Evolutionary conservation across 2,113 vertebrate genomes (phyloP).

Genomic region (Vicugna pacos): DNA sequence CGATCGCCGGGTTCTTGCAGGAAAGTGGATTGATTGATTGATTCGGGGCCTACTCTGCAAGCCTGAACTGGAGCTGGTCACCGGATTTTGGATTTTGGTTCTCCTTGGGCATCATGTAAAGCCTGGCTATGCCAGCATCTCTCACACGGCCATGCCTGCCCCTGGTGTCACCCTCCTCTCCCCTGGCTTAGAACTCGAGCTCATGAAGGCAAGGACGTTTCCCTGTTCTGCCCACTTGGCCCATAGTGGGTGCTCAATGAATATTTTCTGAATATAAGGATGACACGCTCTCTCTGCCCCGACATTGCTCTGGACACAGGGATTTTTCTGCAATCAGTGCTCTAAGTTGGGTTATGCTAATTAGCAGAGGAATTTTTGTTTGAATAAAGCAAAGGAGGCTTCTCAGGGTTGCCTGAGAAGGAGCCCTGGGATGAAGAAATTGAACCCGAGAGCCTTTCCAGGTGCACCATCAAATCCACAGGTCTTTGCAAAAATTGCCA

Average conservation of each 20-base stretch:
- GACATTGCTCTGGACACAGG: rapidly evolving
- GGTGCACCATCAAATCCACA: background rate
- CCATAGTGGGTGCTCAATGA: background rate
- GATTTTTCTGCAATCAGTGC: background rate
- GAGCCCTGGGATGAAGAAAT: no score
- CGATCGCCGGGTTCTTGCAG: background rate
- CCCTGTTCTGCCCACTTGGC: background rate
- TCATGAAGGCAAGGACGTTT: no score
- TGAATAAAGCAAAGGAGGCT: background rate
- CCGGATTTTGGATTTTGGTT: background rate
- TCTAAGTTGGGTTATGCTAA: background rate
- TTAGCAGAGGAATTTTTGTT: background rate
- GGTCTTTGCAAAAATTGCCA: background rate
- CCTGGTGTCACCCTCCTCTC: background rate
- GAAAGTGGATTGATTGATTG: background rate
- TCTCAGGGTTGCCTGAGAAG: background rate
- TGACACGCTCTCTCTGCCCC: background rate
- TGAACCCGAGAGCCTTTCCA: background rate
- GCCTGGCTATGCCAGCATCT: rapidly evolving
- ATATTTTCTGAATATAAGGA: background rate
- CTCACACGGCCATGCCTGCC: rapidly evolving
- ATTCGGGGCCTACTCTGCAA: background rate
- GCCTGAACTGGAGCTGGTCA: background rate
- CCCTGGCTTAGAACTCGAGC: background rate
- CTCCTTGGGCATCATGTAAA: no score